Base-by-base conservation (phyloP, 2,888 invertebrate genomes). In the Synanthedon tipuliformis region DNA sequence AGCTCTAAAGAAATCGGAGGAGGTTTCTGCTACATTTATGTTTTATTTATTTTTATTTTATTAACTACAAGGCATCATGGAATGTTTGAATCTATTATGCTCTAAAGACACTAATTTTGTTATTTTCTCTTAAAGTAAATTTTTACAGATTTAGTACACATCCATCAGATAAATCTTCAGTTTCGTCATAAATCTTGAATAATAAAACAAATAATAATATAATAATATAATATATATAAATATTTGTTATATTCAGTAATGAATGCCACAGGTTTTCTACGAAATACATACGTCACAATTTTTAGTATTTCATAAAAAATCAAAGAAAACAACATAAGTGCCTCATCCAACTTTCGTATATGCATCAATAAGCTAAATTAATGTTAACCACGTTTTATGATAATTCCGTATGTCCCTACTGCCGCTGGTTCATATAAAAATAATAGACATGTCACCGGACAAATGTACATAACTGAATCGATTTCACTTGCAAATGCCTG, bases 391-490 rank as follows among this genome's bases (percentile, higher is more conserved):
- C 69, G 71, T 70, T 73, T 71, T 69, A 75, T 73, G 73, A 60
- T 73, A 74, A 77, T 77, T 59, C 56, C 55, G 60, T 62, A 45
- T 45, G 62, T 68, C 45, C 66, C 68, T 61, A 68, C 68, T 65
- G 61, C 63, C 65, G 61, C 62, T 60, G 60, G 57, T 59, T 65
- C 58, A 59, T 59, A 71, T 65, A 69, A 70, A 71, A 74, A 72
- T 76, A 75, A 79, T 77, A 72, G 68, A 75, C 66, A 68, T 69
- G 75, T 79, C 73, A 73, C 54, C 67, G 60, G 58, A 61, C 63
- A 60, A 57, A 56, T 51, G 57, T 57, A 56, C 64, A 64, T 64
- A 63, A 63, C 62, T 65, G 64, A 63, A 61, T 70, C 72, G 68
- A 78, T 77, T 75, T 69, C 55, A 68, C 66, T 73, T 74, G 72